Evolutionary conservation across 2,113 vertebrate species (phyloP).

Genomic region (Eidolon helvum): DNA sequence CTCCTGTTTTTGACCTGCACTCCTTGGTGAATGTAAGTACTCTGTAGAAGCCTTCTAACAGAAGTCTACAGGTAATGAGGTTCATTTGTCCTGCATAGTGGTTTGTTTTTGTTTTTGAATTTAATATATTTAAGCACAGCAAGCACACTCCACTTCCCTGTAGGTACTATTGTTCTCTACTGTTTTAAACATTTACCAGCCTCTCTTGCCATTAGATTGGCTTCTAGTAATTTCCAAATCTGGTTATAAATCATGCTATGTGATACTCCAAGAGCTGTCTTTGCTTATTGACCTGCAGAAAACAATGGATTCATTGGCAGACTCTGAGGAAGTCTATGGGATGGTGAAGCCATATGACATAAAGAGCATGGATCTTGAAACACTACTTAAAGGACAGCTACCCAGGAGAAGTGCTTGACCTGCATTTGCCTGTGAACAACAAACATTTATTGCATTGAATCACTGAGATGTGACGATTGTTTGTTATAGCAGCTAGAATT

Average conservation of each 20-base stretch:
- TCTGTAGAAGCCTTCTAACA: not conserved
- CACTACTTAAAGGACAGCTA: not conserved
- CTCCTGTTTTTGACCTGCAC: not conserved
- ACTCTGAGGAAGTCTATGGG: not conserved
- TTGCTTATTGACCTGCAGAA: not conserved
- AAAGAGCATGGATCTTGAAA: not conserved
- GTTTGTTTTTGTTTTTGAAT: not conserved
- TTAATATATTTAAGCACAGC: not conserved
- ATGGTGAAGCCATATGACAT: not conserved
- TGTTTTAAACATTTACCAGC: not conserved
- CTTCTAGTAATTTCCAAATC: not conserved
- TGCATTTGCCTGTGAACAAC: not conserved
- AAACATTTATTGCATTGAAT: not conserved
- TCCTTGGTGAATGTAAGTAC: not conserved
- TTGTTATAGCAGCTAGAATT: not conserved
- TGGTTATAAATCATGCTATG: not conserved
- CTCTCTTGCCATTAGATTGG: not conserved
- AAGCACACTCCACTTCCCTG: not conserved
- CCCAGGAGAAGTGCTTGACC: not conserved
- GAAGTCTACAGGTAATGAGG: not conserved
- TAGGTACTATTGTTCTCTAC: not conserved
- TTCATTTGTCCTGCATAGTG: not conserved
- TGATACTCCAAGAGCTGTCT: not conserved
- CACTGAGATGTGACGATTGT: not conserved
- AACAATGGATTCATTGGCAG: not conserved